A percentile compares a stretch with the other conserved stretches of the same genome.
Evolutionary conservation across 64 coral and sea anemone species (phyloP).

Genomic region (Stylophora pistillata): DNA sequence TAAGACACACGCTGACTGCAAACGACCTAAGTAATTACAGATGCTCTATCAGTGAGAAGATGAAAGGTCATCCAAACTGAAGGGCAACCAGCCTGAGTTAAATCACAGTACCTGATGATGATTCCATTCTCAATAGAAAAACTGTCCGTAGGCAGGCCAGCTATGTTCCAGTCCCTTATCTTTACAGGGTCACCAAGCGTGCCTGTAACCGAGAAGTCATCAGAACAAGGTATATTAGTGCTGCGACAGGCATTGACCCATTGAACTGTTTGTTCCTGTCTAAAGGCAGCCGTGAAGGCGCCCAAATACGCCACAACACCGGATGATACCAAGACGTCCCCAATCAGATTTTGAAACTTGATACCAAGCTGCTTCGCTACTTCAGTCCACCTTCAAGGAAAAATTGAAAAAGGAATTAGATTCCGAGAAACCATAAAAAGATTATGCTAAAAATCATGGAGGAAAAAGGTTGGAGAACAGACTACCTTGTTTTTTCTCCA

Average conservation of each 20-base stretch:
- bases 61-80: too few species aligned
- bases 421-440: background rate
- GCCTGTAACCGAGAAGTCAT: slow-evolving; percentile 94
- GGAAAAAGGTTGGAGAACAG: background rate
- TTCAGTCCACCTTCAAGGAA: slow-evolving; percentile 77
- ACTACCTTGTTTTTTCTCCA: slow-evolving; percentile 95
- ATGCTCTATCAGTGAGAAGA: too few species aligned
- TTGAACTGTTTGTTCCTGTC: slow-evolving; percentile 82
- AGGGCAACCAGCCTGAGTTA: background rate
- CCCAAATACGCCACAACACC: slow-evolving; percentile 93
- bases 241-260: slow-evolving; percentile 73
- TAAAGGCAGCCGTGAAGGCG: slow-evolving; percentile 93
- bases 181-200: slow-evolving; percentile 94
- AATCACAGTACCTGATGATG: slow-evolving; percentile 80
- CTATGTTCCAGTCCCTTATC: slow-evolving; percentile 99
- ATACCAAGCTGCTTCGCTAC: slow-evolving; percentile 91
- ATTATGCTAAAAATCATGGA: background rate
- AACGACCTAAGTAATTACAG: too few species aligned
- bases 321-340: slow-evolving; percentile 93
- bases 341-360: slow-evolving; percentile 86
- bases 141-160: slow-evolving; percentile 93
- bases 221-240: slow-evolving; percentile 83
- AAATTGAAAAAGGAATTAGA: too few species aligned
- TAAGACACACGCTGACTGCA: too few species aligned
- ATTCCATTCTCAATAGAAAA: slow-evolving; percentile 99